phyloP scores from a whole-genome alignment of 2,113 vertebrate genomes.

The Bettongia penicillata region DNA sequence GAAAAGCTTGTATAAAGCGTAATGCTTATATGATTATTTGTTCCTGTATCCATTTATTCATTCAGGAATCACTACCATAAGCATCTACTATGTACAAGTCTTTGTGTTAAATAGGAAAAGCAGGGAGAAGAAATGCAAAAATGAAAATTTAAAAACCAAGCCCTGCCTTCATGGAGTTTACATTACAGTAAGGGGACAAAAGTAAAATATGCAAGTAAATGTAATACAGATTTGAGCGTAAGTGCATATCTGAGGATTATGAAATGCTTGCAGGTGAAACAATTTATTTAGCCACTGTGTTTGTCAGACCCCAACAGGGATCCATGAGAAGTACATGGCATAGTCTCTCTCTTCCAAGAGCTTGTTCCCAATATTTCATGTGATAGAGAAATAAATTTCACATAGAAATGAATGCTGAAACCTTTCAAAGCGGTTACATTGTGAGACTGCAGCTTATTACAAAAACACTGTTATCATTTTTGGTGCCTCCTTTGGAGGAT shows the following conservation, averaged over 20 bases:
- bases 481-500: not conserved
- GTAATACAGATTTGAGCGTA: not conserved
- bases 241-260: not conserved
- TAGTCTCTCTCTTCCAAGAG: not conserved
- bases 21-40: not conserved
- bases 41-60: not conserved
- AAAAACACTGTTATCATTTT: not conserved
- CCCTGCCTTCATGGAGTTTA: not conserved
- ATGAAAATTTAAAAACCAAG: not conserved
- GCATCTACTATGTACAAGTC: not conserved
- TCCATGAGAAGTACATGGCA: not conserved
- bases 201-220: not conserved
- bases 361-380: not conserved
- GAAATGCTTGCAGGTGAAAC: not conserved
- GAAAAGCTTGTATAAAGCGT: not conserved
- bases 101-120: not conserved
- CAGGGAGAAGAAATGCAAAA: not conserved
- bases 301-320: not conserved
- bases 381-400: not conserved
- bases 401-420: fast-evolving
- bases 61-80: not conserved
- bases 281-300: not conserved
- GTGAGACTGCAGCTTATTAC: not conserved
- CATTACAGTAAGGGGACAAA: not conserved
- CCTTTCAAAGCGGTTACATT: not conserved